Base-by-base conservation (phyloP, 2,888 invertebrate species). In the Drosophila villosipedis region DNA sequence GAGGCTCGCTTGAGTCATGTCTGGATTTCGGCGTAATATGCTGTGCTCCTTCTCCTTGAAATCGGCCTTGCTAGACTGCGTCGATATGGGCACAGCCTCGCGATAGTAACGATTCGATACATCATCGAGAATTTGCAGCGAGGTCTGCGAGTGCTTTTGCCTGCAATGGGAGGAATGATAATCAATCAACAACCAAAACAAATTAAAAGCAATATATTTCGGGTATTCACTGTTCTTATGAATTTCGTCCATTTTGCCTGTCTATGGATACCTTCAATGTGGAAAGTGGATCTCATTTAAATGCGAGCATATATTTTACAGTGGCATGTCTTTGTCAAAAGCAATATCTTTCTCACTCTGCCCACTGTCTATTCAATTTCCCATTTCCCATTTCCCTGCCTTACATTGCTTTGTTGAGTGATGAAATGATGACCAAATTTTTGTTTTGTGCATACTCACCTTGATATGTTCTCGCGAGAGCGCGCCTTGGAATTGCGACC, bases 401-500 rank as follows among this genome's bases (percentile, higher is more conserved):
- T 39, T 4, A 4, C 19, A 19, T 4, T 19, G 39, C 41, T 10
- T 41, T 5, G 10, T 5, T 41, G 5, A 10, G 5, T 12, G 25
- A 47, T 25, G 16, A 47, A 47, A 25, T 25, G 47, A 25, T 47
- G 25, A 25, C 16, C 16, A 16, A 47, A 4, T 16, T 5, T 22
- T 43, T 5, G 6, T 3, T 22, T 22, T 22, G 52, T 31, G 39
- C 2, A 2, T n/a, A 65, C 86, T 76, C 49, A 87, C 87, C 87
- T 92, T 61, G 93, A 92, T 76, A 93, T 87, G 78, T 93, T 93
- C 73, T 94, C 94, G 59, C 92, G 88, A n/a, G 94, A 93, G 65
- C 93, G 92, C 64, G 92, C 92, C 72, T 93, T 93, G 28, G 93
- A 93, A 55, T 89, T 86, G 65, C 93, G 91, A 1, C 95, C 96